Evolutionary conservation across 2,797 vertebrate genomes (phyloP), one percentile per base, ranked within the genome.

Genomic region (Acomys russatus): DNA sequence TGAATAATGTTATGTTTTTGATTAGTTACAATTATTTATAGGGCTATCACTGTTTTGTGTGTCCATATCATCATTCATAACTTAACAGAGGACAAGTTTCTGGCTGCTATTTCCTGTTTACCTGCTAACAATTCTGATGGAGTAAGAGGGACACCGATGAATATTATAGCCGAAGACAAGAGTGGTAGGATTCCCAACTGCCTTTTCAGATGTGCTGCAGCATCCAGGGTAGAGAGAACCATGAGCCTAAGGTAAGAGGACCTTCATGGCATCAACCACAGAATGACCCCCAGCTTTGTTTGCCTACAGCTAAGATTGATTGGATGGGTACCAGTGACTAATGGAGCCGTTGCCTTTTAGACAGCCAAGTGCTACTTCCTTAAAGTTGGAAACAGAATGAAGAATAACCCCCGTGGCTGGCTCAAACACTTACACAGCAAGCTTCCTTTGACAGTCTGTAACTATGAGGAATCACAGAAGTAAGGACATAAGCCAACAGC

Each of bases 141-240:
- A 2, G 38, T 84, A 6, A 20, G 35, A 25, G 1, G 2, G 79
- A 38, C 12, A 6, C 0, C 0, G 49, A 11, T 49, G 17, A 66
- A 66, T 9, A 66, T 30, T 5, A 20, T 20, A 49, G 28, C 17
- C 66, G 28, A 44, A 64, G 14, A 25, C 35, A 44, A 33, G 4
- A 64, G 23, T 2, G 15, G 59, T 15, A 9, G 14, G 35, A 44
- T 18, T 64, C 14, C 59, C 25, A 83, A 30, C n/a, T 17, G 44
- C 22, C 9, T 63, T 64, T 83, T 61, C 6, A 35, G 3, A 3
- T 44, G 25, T 6, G 3, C 23, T 12, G 22, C 80, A 28, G 3
- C 35, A 28, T 63, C 35, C 35, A 63, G 25, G 9, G 4, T 3
- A n/a, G 30, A 22, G 80, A 83, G 8, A 23, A 30, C 15, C 15